Conservation (phyloP, 2,113 vertebrate species). For the Garra rufa region DNA sequence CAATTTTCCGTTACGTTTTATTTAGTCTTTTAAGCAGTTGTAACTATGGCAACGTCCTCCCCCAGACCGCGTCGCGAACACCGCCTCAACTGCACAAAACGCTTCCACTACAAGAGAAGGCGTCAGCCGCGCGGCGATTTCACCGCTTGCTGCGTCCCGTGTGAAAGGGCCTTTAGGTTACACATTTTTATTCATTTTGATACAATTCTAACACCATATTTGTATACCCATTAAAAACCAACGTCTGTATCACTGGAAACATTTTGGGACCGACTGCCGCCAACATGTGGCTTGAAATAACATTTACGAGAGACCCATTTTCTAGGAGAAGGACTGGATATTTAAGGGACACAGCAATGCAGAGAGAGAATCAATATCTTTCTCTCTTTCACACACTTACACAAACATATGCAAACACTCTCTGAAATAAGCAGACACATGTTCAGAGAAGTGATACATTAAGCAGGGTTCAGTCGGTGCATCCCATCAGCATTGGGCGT, state of each 20-base stretch:
- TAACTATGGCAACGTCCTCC: no score
- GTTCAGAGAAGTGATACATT: constrained; percentile 27
- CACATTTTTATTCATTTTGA: background rate
- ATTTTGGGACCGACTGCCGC: no score
- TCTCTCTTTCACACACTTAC: background rate
- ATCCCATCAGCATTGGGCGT: background rate
- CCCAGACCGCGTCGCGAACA: no score
- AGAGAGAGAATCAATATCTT: constrained; percentile 16
- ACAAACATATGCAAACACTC: constrained; percentile 15
- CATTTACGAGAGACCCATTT: background rate
- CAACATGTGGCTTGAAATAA: background rate
- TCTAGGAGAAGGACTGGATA: background rate
- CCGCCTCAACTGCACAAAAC: no score
- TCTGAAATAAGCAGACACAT: constrained; percentile 4
- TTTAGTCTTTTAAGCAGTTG: no score
- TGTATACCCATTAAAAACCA: background rate
- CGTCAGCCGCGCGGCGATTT: no score
- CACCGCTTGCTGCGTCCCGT: no score
- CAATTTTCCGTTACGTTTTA: no score
- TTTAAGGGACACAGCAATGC: background rate
- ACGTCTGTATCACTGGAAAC: background rate
- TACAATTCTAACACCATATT: background rate
- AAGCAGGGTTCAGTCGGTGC: constrained; percentile 23
- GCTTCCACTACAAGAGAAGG: no score
- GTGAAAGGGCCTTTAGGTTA: no score